Evolutionary conservation across 2,888 invertebrate species (phyloP), one percentile per base, ranked within the genome.

Genomic region (Cosmia trapezina): DNA sequence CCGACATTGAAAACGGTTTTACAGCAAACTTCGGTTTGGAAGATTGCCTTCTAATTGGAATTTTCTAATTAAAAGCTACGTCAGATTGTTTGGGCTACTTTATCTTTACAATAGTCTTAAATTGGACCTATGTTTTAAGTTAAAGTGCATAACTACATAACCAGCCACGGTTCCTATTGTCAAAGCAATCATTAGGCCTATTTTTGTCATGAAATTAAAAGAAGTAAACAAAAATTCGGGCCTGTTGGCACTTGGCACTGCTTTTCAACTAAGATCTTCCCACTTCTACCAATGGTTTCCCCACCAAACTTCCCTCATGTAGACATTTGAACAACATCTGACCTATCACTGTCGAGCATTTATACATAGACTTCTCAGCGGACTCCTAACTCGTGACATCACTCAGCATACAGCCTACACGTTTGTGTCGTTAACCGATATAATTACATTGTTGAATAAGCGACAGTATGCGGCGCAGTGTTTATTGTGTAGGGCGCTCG

Each of bases 401-500:
- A 71, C 49, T 11, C 54, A 22, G 61, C 43, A 62, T 51, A 45
- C 73, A 62, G 60, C 43, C 71, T 64, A 75, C 77, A 41, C 67
- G 71, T 51, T 71, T 41, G 47, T 76, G 77, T 76, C 74, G 78
- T 69, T 57, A 74, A 70, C 74, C 70, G 59, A 83, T 75, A 83
- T 86, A 83, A 86, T 86, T 83, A 86, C 78, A 80, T 86, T 86
- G 87, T 86, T 86, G 80, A 77, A 80, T 86, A 86, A 86, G 86
- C 83, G 86, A 83, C 83, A 81, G 81, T 81, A 78, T 83, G 83
- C 80, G 87, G 74, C 78, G 86, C 83, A 83, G 80, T 84, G 78
- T 85, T 86, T 85, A 86, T 83, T 83, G 80, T 83, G 85, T 88
- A 88, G 89, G 90, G 86, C 89, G 91, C 86, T 84, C 85, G 87